Percentiles rank a stretch among this genome's conserved stretches.
These are phyloP conservation scores for Pterocles orientalis DNA, from an alignment of 2,113 vertebrate genomes.

Conservation along the genomic window DNA sequence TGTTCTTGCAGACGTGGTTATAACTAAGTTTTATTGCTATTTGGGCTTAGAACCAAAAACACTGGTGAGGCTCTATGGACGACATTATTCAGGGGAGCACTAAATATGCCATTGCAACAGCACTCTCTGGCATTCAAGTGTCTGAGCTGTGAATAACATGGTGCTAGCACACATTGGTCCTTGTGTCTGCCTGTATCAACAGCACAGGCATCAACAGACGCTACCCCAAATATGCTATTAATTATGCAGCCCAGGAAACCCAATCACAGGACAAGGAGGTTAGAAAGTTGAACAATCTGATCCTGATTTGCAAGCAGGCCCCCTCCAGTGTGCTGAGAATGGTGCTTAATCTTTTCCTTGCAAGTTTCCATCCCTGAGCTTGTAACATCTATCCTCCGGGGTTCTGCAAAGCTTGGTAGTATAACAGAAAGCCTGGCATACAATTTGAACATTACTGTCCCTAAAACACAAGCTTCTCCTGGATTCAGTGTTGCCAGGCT, in stretches of 20 bases:
- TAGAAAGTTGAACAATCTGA: background rate
- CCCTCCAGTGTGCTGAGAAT: background rate
- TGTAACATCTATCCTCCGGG: background rate
- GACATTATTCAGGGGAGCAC: background rate
- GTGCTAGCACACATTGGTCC: background rate
- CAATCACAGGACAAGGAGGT: background rate
- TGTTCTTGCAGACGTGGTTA: background rate
- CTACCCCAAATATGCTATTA: background rate
- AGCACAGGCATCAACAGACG: background rate
- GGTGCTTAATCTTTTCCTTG: background rate
- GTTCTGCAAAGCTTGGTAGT: background rate
- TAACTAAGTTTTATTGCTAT: conserved; percentile 10
- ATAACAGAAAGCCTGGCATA: background rate
- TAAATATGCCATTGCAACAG: background rate
- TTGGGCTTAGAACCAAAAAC: background rate
- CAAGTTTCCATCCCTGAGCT: background rate
- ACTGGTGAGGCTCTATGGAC: background rate
- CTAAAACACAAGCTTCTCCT: background rate
- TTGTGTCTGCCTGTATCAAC: background rate
- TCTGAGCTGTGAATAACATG: background rate
- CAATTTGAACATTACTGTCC: background rate
- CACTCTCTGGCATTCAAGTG: background rate
- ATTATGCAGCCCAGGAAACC: background rate
- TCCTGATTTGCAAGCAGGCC: background rate
- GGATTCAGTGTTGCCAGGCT: background rate